Evolutionary conservation across 2,113 vertebrate species (phyloP).

Genomic region (Micronycteris hirsuta): DNA sequence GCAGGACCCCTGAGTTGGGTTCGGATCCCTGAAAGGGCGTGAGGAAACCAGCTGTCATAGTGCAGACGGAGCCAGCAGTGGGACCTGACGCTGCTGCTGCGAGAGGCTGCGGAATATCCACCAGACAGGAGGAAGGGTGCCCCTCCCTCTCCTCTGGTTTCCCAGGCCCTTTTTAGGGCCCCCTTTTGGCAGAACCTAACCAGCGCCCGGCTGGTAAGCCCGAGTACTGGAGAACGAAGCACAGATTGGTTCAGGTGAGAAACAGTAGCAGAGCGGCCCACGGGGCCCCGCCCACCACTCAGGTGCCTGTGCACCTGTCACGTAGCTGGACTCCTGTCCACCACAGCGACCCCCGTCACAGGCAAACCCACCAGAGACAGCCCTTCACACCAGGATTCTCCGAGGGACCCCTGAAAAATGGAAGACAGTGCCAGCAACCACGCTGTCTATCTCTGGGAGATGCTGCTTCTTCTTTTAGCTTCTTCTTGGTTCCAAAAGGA

Average conservation of each 20-base stretch:
- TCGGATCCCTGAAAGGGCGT: neutral
- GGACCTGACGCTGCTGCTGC: no score
- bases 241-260: neutral
- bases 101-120: no score
- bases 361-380: neutral
- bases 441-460: neutral
- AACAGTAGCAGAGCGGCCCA: fast-evolving
- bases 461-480: neutral
- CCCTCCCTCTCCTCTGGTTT: neutral
- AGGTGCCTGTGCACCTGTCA: fast-evolving
- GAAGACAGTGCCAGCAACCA: neutral
- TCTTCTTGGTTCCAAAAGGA: neutral
- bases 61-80: neutral
- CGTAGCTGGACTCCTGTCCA: neutral
- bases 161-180: no score
- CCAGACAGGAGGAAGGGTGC: neutral
- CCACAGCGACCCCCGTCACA: neutral
- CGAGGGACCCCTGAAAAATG: neutral
- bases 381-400: neutral
- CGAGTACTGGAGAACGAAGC: neutral
- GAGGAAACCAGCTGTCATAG: fast-evolving
- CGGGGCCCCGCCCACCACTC: no score
- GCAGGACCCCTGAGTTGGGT: neutral
- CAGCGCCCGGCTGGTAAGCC: neutral
- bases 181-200: neutral